Evolutionary conservation across 2,113 vertebrate genomes (phyloP), one percentile per base, ranked within the genome.

Genomic region (Gambusia affinis): DNA sequence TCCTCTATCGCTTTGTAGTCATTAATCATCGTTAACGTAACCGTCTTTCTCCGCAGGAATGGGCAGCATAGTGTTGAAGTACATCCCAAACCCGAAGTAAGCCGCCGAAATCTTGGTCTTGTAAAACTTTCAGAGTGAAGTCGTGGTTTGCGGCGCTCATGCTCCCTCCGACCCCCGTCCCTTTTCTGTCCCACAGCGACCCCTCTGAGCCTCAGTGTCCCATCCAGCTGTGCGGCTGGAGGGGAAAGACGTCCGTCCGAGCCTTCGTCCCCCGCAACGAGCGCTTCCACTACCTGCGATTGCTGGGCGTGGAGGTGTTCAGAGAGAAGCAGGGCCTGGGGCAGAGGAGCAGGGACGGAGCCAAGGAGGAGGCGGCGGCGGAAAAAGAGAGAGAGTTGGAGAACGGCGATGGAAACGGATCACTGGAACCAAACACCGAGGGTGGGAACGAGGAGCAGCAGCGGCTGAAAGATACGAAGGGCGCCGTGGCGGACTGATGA

Each of bases 191-290:
- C 68, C 24, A 0, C 80, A 99, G 97, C 79, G 94, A 95, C 75
- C 91, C 94, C 0, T 91, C 89, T 0, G 88, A 95, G 67, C 96
- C 97, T 33, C 97, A 97, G 94, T 99, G 98, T 64, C 88, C 97
- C 60, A 95, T 99, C 51, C 96, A 98, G 90, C 90, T 99, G 47
- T 99, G 98, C 29, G 98, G 98, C 10, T 99, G 98, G 98, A 95
- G 97, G 71, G 98, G 98, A 8, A 99, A 98, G 92, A 95, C 96
- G 0, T 99, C 98, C 1, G 96, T 99, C 76, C 96, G 97, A 47
- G 97, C 97, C 62, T 99, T 99, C 37, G 98, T 99, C 70, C 94
- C 97, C 24, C 96, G 96, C 79, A 99, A 99, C 4, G 98, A 99
- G 85, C 94, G 96, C 47, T 93, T 97, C 60, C 98, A 99, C 88